Percentiles rank a stretch among this genome's conserved stretches.
Evolutionary conservation across 2,797 vertebrate species (phyloP).

Genomic region (Acipenser ruthenus): DNA sequence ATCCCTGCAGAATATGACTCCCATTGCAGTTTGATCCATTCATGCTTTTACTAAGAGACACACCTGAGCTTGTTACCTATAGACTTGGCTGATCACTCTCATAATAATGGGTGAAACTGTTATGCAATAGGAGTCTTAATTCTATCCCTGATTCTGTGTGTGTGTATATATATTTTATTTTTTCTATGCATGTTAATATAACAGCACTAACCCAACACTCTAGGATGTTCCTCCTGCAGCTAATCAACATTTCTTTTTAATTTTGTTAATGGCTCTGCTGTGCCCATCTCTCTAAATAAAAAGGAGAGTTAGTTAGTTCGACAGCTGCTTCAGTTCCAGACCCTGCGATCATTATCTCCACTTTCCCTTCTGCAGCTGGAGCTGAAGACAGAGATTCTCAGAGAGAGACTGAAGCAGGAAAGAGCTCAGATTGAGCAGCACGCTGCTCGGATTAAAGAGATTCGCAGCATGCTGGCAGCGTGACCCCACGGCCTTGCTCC

Average conservation of each 20-base stretch:
- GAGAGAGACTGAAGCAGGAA: constrained; percentile 39
- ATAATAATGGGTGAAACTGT: neutral
- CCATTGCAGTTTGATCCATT: neutral
- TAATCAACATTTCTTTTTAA: constrained; percentile 3
- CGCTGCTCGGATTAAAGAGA: constrained; percentile 54
- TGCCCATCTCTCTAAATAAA: neutral
- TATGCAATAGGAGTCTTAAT: no score
- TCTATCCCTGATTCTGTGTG: no score
- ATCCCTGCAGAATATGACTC: neutral
- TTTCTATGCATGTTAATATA: constrained; percentile 6
- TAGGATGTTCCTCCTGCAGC: constrained; percentile 9
- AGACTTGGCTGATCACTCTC: neutral
- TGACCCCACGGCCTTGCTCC: neutral
- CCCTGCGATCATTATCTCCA: neutral
- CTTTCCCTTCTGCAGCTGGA: constrained; percentile 62
- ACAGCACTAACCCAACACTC: constrained; percentile 21
- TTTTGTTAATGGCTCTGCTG: neutral
- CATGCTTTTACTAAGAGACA: neutral
- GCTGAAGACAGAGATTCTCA: constrained; percentile 51
- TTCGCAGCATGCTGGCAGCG: constrained; percentile 43
- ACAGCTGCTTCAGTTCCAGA: neutral
- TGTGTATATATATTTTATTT: no score
- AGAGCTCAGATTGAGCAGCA: constrained; percentile 50
- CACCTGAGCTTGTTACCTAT: neutral
- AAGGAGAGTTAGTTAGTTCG: neutral